These are phyloP conservation scores for Neogale vison DNA, from an alignment of 2,113 vertebrate species.

Conservation along the genomic window DNA sequence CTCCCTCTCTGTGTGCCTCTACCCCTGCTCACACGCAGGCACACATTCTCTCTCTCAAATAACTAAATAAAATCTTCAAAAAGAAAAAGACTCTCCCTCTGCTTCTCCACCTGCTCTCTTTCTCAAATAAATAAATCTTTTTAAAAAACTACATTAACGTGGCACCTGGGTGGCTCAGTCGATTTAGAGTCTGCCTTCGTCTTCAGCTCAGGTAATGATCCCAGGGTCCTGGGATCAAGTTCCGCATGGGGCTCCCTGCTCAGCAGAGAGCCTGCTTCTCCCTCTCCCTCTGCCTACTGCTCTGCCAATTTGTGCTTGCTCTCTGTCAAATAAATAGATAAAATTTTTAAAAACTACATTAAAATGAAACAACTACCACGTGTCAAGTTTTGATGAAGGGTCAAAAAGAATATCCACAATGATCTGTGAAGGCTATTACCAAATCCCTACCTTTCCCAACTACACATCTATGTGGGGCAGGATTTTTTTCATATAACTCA, in stretches of 20 bases:
- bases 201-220: too few relatives aligned
- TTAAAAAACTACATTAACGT: background rate
- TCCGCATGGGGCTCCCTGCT: too few relatives aligned
- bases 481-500: constrained; percentile 6
- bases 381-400: background rate
- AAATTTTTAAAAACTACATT: background rate
- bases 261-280: too few relatives aligned
- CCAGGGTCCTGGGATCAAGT: too few relatives aligned
- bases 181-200: too few relatives aligned
- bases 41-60: background rate
- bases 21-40: background rate
- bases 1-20: background rate
- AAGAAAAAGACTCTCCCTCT: background rate
- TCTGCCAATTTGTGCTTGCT: too few relatives aligned
- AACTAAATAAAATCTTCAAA: background rate
- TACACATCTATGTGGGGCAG: background rate
- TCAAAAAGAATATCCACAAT: background rate
- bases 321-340: too few relatives aligned
- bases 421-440: background rate
- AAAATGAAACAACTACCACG: background rate
- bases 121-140: background rate
- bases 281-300: too few relatives aligned
- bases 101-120: background rate
- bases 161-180: too few relatives aligned
- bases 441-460: background rate